A percentile compares a stretch with the other conserved stretches of the same genome.
Conservation (phyloP, 2,797 vertebrate species). For the Sebastes nivosus region DNA sequence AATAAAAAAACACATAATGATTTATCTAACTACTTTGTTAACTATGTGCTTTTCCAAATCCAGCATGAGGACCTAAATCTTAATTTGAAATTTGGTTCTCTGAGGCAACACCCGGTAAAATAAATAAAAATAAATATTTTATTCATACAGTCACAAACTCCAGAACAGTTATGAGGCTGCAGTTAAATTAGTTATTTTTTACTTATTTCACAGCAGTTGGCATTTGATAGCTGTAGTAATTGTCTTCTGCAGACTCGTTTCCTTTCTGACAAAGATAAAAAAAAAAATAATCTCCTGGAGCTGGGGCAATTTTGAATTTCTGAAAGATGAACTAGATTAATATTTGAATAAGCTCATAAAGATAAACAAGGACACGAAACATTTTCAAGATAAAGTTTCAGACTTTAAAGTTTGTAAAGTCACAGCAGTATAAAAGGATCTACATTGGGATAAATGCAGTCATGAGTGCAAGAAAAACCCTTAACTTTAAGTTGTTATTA, state of each 20-base stretch:
- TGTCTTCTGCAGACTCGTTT: conserved; percentile 2
- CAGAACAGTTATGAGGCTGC: background rate
- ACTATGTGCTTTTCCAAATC: background rate
- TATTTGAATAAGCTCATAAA: background rate
- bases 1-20: background rate
- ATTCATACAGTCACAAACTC: background rate
- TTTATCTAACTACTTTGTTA: background rate
- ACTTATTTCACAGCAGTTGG: background rate
- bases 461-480: background rate
- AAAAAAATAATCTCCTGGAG: background rate
- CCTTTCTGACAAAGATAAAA: background rate
- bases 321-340: background rate
- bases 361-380: background rate
- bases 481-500: background rate
- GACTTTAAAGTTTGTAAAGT: background rate
- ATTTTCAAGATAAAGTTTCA: background rate
- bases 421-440: background rate
- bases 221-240: conserved; percentile 1
- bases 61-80: background rate
- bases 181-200: background rate
- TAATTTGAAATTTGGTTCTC: background rate
- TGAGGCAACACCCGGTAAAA: background rate
- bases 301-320: background rate
- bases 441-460: background rate
- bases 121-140: background rate